phyloP scores from a whole-genome alignment of 2,888 invertebrate species.

The Kuschelorhynchus macadamiae region DNA sequence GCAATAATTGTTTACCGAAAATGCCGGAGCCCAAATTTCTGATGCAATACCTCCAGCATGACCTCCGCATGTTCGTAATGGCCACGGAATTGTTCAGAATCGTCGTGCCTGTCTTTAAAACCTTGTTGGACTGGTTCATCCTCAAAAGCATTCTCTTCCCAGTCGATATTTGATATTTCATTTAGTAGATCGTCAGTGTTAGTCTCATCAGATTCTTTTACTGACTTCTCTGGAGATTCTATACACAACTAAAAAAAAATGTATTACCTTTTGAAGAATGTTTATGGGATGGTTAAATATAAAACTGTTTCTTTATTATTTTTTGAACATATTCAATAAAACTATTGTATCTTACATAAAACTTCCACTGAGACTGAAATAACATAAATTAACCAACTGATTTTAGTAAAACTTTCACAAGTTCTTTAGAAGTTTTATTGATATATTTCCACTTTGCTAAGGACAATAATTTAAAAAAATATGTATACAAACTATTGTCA shows the following conservation, averaged over 20 bases:
- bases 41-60: constrained; percentile 61
- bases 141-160: constrained; percentile 49
- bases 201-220: not conserved
- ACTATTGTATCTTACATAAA: too few relatives aligned
- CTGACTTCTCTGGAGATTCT: not conserved
- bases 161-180: constrained; percentile 52
- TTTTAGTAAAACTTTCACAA: too few relatives aligned
- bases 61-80: constrained; percentile 59
- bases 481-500: too few relatives aligned
- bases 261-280: too few relatives aligned
- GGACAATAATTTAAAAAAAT: too few relatives aligned
- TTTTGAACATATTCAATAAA: too few relatives aligned
- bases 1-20: constrained; percentile 48
- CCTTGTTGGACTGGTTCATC: constrained; percentile 20
- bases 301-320: too few relatives aligned
- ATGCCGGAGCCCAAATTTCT: constrained; percentile 85
- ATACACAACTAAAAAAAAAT: not conserved
- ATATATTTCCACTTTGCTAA: too few relatives aligned
- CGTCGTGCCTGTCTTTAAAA: constrained; percentile 55
- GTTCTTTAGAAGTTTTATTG: too few relatives aligned
- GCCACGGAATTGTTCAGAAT: constrained; percentile 58
- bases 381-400: too few relatives aligned
- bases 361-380: too few relatives aligned
- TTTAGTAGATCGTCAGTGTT: constrained; percentile 39
- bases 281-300: too few relatives aligned